Evolutionary conservation across 2,888 invertebrate species (phyloP).

Genomic region (Mantis religiosa): DNA sequence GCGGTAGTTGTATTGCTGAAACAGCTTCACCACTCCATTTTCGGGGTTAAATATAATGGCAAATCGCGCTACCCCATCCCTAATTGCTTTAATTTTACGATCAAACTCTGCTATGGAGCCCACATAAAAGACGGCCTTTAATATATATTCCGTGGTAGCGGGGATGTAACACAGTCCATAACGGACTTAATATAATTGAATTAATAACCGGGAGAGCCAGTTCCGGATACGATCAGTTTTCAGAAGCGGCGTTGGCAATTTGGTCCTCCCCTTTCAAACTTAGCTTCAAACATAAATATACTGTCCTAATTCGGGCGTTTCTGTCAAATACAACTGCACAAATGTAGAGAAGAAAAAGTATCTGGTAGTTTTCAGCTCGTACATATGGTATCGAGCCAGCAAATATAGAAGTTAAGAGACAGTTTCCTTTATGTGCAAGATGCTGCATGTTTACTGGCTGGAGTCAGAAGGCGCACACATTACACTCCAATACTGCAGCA

Average conservation of each 20-base stretch:
- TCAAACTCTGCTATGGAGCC: background rate
- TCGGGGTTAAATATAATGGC: background rate
- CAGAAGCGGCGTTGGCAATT: background rate
- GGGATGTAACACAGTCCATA: background rate
- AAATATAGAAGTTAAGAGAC: background rate
- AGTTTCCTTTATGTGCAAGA: background rate
- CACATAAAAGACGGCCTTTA: background rate
- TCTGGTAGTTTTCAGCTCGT: background rate
- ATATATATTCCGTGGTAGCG: background rate
- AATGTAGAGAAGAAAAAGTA: background rate
- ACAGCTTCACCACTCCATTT: background rate
- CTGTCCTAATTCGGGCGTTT: background rate
- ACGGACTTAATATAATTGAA: conserved; percentile 18
- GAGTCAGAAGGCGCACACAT: too few relatives aligned
- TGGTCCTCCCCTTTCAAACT: background rate
- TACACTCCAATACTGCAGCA: too few relatives aligned
- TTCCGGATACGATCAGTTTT: background rate
- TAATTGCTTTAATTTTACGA: conserved; percentile 9
- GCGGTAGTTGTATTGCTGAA: background rate
- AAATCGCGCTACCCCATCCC: background rate
- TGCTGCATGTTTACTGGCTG: too few relatives aligned
- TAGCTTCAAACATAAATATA: background rate
- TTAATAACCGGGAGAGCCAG: conserved; percentile 1
- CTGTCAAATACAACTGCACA: background rate
- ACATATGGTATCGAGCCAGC: background rate